Evolutionary conservation across 2,797 vertebrate species (phyloP).

Genomic region (Pseudomugil tenellus): DNA sequence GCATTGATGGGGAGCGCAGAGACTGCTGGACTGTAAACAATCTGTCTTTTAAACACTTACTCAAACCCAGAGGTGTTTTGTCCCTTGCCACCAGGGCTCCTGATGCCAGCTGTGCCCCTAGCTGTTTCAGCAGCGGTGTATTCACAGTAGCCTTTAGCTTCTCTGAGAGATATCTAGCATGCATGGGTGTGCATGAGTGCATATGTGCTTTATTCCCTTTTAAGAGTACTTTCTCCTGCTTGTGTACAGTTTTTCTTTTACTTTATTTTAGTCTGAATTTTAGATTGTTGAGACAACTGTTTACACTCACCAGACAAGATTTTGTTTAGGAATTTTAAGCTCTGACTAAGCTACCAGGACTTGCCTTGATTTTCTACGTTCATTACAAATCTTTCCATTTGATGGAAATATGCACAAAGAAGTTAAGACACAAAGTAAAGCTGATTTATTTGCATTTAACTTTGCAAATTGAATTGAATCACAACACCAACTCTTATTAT

Average conservation of each 20-base stretch:
- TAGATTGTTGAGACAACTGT: not conserved
- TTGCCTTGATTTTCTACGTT: not conserved
- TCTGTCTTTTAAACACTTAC: constrained; percentile 25
- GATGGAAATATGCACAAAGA: too few species aligned
- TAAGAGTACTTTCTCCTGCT: not conserved
- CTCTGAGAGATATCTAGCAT: constrained; percentile 24
- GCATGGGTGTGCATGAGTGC: constrained; percentile 10
- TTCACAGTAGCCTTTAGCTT: constrained; percentile 38
- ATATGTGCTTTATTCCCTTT: not conserved
- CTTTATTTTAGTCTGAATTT: not conserved
- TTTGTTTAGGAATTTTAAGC: not conserved
- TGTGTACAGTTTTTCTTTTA: not conserved
- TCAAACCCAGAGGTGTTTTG: constrained; percentile 49
- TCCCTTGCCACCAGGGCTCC: constrained; percentile 16
- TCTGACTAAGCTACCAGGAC: not conserved
- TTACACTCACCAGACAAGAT: not conserved
- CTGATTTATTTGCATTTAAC: not conserved
- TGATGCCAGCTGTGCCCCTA: constrained; percentile 53
- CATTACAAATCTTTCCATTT: too few species aligned
- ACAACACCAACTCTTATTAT: not conserved
- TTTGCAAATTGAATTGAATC: not conserved
- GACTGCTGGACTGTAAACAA: constrained; percentile 21
- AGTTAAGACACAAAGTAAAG: not conserved
- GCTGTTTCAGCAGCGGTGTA: constrained; percentile 30
- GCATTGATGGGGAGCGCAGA: constrained; percentile 11